Evolutionary conservation across 2,113 vertebrate genomes (phyloP).

Genomic region (Psilopsiagon aurifrons): DNA sequence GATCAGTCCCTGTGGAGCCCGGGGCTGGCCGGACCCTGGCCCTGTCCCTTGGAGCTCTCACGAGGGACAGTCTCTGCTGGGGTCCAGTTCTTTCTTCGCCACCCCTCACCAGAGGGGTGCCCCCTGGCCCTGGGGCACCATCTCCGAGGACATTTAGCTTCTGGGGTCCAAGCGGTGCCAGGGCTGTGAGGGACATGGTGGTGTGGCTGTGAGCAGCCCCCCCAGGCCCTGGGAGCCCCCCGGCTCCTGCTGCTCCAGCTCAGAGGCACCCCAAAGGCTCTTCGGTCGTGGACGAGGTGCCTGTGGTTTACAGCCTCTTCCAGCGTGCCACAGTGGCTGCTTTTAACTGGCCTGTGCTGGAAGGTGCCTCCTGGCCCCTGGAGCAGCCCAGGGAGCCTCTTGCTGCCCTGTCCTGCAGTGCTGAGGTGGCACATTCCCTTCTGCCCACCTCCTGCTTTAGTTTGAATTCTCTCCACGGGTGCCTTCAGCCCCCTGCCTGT

Average conservation of each 20-base stretch:
- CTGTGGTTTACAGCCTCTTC: background rate
- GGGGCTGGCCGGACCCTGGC: background rate
- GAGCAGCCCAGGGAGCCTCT: background rate
- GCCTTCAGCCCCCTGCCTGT: background rate
- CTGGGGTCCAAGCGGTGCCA: background rate
- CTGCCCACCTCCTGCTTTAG: background rate
- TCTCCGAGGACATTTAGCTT: background rate
- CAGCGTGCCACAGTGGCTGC: background rate
- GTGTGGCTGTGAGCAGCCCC: background rate
- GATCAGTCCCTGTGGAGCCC: background rate
- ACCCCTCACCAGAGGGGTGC: background rate
- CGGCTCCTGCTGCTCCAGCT: background rate
- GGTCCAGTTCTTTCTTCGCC: background rate
- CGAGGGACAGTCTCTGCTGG: background rate
- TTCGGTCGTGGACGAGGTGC: accelerated
- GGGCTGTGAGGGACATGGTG: background rate
- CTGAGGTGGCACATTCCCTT: background rate
- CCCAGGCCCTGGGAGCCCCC: too few relatives aligned
- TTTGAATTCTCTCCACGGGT: background rate
- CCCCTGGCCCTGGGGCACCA: background rate
- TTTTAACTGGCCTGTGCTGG: accelerated
- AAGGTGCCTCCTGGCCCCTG: background rate
- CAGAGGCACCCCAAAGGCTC: background rate
- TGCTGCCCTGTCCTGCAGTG: background rate
- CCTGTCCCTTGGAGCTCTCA: background rate